Conservation (phyloP, 2,797 vertebrate genomes). For the Simalia tracyae region DNA sequence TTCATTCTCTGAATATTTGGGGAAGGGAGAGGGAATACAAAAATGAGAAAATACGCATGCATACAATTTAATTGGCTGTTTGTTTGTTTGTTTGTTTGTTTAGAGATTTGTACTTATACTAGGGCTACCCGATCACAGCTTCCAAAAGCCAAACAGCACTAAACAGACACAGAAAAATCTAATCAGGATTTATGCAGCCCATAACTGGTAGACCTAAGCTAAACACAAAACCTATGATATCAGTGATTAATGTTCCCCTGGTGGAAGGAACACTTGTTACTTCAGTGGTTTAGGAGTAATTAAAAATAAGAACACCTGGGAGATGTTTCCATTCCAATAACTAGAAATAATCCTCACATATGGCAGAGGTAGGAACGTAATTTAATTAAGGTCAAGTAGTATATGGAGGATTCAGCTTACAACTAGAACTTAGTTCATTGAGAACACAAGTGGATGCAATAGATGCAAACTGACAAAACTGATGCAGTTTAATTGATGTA, state of each 20-base stretch:
- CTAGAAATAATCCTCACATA: conserved; percentile 54
- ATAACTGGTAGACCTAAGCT: background rate
- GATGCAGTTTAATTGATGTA: background rate
- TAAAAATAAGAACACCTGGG: conserved; percentile 60
- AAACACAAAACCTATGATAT: background rate
- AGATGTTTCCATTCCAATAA: conserved; percentile 43
- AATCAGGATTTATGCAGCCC: background rate
- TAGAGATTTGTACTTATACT: background rate
- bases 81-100: background rate
- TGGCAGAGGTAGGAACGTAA: conserved; percentile 50
- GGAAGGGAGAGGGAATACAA: background rate
- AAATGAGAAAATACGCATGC: conserved; percentile 23
- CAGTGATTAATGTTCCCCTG: conserved; percentile 42
- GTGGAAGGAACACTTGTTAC: conserved; percentile 53
- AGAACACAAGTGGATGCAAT: background rate
- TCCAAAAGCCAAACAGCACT: background rate
- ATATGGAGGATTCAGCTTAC: background rate
- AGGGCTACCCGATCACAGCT: background rate
- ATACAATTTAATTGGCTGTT: background rate
- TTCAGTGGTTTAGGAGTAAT: conserved; percentile 61
- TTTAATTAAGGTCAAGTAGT: background rate
- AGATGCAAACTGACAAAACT: background rate
- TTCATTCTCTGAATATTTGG: background rate
- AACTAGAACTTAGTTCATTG: background rate
- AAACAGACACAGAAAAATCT: background rate